Conservation (phyloP, 2,113 vertebrate genomes). For the Anolis carolinensis region DNA sequence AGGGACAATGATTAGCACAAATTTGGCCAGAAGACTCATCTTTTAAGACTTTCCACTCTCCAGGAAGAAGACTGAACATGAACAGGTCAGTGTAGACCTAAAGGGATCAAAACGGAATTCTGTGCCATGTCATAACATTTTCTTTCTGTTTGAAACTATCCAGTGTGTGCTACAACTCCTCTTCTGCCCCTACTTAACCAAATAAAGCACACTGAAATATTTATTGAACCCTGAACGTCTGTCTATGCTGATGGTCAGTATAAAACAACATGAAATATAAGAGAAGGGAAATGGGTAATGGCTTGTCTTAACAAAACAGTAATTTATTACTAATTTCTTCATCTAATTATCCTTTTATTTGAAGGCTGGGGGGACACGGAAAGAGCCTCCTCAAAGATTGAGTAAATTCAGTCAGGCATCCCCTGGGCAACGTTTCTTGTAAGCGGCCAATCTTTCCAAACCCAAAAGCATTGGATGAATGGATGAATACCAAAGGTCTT, state of each 20-base stretch:
- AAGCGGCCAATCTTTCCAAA: no score
- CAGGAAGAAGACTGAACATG: background rate
- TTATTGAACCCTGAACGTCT: background rate
- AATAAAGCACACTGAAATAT: background rate
- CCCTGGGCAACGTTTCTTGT: no score
- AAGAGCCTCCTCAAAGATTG: no score
- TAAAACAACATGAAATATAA: background rate
- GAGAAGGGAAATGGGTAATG: background rate
- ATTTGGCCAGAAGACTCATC: background rate
- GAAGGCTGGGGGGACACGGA: no score
- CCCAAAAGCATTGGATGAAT: no score
- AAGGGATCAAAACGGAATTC: no score
- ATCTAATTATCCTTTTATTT: constrained; percentile 60
- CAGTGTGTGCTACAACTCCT: background rate
- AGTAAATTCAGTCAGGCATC: no score
- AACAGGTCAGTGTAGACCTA: background rate
- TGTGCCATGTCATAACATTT: no score
- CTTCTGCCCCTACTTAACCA: background rate
- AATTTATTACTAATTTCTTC: constrained; percentile 58
- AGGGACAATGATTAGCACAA: background rate
- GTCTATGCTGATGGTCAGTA: background rate
- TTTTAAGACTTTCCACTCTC: background rate
- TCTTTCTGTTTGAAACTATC: constrained; percentile 5
- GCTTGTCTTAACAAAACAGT: constrained; percentile 51
- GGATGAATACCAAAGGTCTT: no score